Evolutionary conservation across 2,113 vertebrate species (phyloP), one percentile per base, ranked within the genome.

Genomic region (Furnarius figulus): DNA sequence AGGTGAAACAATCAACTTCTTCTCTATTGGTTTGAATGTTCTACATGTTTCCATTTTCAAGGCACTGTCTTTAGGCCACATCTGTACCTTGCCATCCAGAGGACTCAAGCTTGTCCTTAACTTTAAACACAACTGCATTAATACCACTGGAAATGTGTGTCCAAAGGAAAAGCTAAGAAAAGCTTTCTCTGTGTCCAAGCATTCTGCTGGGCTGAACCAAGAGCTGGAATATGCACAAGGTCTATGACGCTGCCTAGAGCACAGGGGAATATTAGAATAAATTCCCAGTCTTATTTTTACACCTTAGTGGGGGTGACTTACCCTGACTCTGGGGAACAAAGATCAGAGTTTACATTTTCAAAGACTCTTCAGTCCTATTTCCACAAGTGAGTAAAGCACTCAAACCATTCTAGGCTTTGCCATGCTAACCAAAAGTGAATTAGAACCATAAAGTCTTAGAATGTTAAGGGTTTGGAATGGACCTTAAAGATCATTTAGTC

Each of bases 1-100:
- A 93, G 88, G 93, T 89, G 66, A 96, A 91, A 81, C 61, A 46
- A 50, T 46, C 87, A 70, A 17, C 53, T 82, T 92, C 80, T 89
- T 82, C 86, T 91, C 49, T 81, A 49, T 50, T 95, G 65, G 24
- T 94, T 68, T 94, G 59, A 95, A 82, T 81, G 55, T n/a, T 87
- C 39, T 62, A 61, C 1, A 6, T 17, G 33, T 92, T 95, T 67
- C 62, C 27, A 49, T 83, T 92, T 56, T 9, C 72, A 76, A 87
- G 82, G 90, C 82, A 73, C 37, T 79, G 42, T 91, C 71, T 88
- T 74, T 44, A 85, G 67, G 55, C 67, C 63, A 39, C 11, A 39
- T 20, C 55, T 85, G 18, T 62, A 7, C 44, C 11, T 82, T 33
- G 58, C 33, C 47, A 42, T n/a, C 50, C 72, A 75, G 25, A 63